Conservation (phyloP, 2,113 vertebrate species). For the Microcebus ravelobensis region DNA sequence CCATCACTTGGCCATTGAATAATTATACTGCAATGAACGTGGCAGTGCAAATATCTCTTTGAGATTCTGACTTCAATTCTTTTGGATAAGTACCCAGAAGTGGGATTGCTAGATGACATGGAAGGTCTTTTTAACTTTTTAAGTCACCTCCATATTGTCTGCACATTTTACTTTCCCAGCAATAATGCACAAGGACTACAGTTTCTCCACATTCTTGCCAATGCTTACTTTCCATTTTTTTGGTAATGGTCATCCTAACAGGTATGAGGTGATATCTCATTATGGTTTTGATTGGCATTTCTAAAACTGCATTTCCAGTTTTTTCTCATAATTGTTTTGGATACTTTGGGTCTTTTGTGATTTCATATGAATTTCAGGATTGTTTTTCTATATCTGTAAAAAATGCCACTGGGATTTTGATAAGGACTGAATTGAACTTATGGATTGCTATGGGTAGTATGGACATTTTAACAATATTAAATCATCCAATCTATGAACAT, state of each 20-base stretch:
- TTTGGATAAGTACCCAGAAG: background rate
- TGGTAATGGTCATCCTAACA: background rate
- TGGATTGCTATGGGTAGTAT: background rate
- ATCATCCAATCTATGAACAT: background rate
- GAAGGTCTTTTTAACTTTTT: background rate
- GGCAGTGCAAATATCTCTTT: background rate
- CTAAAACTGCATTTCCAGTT: background rate
- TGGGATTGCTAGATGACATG: background rate
- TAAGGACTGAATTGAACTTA: background rate
- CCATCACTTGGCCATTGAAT: background rate
- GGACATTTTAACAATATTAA: background rate
- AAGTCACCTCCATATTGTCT: background rate
- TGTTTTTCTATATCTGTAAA: background rate
- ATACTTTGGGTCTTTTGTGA: background rate
- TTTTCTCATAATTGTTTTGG: background rate
- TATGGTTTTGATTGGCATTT: background rate
- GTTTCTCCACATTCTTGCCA: background rate
- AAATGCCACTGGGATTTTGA: background rate
- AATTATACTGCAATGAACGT: background rate
- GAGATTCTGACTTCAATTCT: background rate
- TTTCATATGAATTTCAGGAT: background rate
- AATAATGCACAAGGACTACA: background rate
- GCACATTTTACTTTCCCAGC: background rate
- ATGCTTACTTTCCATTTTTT: background rate
- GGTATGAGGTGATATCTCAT: background rate